Conservation (phyloP, 1,140 invertebrate genomes). For the Listronotus oregonensis region DNA sequence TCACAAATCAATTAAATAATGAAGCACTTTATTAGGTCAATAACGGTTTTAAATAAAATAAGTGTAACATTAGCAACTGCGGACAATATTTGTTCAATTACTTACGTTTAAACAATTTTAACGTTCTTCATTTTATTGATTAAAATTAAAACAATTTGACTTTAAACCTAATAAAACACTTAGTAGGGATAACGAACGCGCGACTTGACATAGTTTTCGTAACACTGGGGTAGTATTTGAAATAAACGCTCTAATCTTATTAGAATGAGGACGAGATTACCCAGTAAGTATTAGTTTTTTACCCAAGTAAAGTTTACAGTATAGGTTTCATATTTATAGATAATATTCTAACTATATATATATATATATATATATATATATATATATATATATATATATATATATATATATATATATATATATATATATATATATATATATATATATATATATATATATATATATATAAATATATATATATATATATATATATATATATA, state of each 20-base stretch:
- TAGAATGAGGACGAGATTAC: constrained; percentile 27
- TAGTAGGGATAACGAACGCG: constrained; percentile 8
- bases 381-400: too few species aligned
- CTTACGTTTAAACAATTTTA: constrained; percentile 1
- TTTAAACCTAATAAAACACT: constrained; percentile 1
- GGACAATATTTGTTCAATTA: neutral
- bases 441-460: too few species aligned
- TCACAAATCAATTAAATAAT: too few species aligned
- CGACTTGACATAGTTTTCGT: constrained; percentile 13
- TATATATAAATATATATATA: too few species aligned
- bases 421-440: too few species aligned
- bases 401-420: too few species aligned
- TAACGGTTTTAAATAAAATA: neutral
- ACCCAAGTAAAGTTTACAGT: neutral
- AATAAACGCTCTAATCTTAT: constrained; percentile 30
- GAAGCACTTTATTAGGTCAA: neutral
- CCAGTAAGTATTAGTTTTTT: constrained; percentile 9
- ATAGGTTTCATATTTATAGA: neutral
- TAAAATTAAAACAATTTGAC: neutral
- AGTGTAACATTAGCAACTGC: neutral
- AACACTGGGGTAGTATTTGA: constrained; percentile 17
- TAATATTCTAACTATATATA: too few species aligned
- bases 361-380: too few species aligned
- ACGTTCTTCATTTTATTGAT: neutral
- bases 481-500: too few species aligned